Conservation (phyloP, 2,888 invertebrate genomes). For the Deilephila elpenor region DNA sequence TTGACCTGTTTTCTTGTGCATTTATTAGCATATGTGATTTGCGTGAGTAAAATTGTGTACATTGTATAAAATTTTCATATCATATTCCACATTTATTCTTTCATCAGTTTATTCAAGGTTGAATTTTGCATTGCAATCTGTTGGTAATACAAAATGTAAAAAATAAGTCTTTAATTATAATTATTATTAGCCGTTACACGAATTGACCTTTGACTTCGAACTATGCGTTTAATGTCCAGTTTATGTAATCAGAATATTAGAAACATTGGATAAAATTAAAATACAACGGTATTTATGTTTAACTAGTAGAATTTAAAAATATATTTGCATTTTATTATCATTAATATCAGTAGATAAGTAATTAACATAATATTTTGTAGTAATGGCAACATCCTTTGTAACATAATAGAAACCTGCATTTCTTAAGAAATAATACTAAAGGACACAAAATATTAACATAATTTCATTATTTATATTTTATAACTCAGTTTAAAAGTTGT, state of each 20-base stretch:
- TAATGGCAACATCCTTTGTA: no score
- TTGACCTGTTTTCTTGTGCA: neutral
- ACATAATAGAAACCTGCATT: no score
- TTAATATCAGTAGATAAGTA: neutral
- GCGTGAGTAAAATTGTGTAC: neutral
- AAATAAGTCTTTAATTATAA: slow-evolving; percentile 51
- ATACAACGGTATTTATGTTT: neutral
- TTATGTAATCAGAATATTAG: slow-evolving; percentile 31
- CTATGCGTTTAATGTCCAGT: slow-evolving; percentile 24
- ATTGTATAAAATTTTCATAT: slow-evolving; percentile 23
- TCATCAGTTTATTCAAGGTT: slow-evolving; percentile 56
- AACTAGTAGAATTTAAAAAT: neutral
- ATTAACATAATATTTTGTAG: neutral
- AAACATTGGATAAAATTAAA: neutral
- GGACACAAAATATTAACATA: no score
- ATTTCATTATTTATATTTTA: no score
- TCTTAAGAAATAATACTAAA: no score
- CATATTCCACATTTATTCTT: slow-evolving; percentile 40
- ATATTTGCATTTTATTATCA: slow-evolving; percentile 3
- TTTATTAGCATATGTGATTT: neutral
- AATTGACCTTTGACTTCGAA: slow-evolving; percentile 64
- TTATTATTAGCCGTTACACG: slow-evolving; percentile 57
- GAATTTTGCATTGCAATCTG: slow-evolving; percentile 44
- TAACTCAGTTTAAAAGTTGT: no score
- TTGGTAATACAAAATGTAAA: slow-evolving; percentile 45